These are phyloP conservation scores for Drosophila diplacantha DNA, from an alignment of 2,888 invertebrate species.

Conservation along the genomic window DNA sequence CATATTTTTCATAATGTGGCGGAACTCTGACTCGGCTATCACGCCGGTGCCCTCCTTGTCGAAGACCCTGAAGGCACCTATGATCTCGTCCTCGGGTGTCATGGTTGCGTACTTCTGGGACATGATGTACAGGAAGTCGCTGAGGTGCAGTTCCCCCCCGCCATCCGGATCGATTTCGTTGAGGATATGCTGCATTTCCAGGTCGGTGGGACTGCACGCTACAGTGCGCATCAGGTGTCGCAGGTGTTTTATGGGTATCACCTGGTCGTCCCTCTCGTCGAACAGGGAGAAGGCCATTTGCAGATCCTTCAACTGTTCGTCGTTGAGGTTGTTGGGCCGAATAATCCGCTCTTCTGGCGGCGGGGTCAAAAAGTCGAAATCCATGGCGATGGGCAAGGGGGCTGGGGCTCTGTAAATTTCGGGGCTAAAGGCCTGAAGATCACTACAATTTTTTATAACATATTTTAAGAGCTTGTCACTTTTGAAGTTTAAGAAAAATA, in stretches of 20 bases:
- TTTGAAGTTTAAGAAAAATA: conserved; percentile 2
- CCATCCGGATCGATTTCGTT: conserved; percentile 51
- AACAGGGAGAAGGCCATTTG: conserved; percentile 48
- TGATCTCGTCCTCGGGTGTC: conserved; percentile 53
- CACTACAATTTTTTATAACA: conserved; percentile 2
- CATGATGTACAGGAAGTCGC: conserved; percentile 57
- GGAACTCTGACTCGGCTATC: conserved; percentile 50
- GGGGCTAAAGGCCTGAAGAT: background rate
- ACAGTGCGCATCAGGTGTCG: conserved; percentile 40
- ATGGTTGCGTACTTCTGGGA: conserved; percentile 37
- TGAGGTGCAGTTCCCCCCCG: conserved; percentile 44
- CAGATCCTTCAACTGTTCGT: conserved; percentile 43
- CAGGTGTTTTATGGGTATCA: conserved; percentile 43
- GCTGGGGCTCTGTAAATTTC: conserved; percentile 3
- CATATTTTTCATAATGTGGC: conserved; percentile 43
- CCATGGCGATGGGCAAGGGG: conserved; percentile 34
- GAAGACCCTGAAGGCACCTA: conserved; percentile 54
- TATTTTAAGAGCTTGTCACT: too few species aligned
- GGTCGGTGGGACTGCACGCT: conserved; percentile 45
- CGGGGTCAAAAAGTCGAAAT: conserved; percentile 51
- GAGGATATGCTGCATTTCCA: conserved; percentile 43
- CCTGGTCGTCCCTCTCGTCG: conserved; percentile 19
- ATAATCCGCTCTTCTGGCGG: conserved; percentile 48
- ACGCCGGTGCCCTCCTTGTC: conserved; percentile 44
- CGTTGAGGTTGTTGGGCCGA: conserved; percentile 34